Conservation (phyloP, 2,797 vertebrate species). For the Ispidina picta region DNA sequence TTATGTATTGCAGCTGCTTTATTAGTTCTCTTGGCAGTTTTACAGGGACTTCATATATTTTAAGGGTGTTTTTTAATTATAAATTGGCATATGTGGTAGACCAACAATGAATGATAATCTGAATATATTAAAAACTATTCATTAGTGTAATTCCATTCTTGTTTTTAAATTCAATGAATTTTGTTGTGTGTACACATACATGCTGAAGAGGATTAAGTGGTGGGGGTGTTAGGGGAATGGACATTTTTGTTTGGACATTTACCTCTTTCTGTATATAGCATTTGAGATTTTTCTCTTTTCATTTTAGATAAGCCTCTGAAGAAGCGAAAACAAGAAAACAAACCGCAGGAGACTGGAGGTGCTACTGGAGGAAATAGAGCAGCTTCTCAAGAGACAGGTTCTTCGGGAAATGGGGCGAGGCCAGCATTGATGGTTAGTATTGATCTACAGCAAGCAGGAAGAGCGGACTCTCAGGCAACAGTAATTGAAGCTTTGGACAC, state of each 20-base stretch:
- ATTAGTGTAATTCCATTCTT: neutral
- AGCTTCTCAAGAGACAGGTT: conserved; percentile 90
- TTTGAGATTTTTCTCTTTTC: conserved; percentile 64
- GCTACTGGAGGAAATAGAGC: conserved; percentile 87
- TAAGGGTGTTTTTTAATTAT: neutral
- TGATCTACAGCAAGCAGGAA: conserved; percentile 95
- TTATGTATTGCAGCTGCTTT: neutral
- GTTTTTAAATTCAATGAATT: neutral
- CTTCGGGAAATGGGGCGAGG: conserved; percentile 90
- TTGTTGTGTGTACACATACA: neutral
- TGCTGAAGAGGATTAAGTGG: neutral
- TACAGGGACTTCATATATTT: neutral
- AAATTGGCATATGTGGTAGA: neutral
- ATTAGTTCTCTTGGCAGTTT: neutral
- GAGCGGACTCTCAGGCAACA: conserved; percentile 52
- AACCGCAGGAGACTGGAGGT: conserved; percentile 92
- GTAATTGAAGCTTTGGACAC: conserved; percentile 55
- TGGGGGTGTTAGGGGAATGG: neutral
- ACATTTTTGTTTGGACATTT: neutral
- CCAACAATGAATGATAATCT: neutral
- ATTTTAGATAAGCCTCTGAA: conserved; percentile 96
- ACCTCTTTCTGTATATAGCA: neutral
- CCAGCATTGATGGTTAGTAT: conserved; percentile 98
- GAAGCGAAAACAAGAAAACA: conserved; percentile 98
- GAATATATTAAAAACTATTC: neutral